Evolutionary conservation across 2,888 invertebrate genomes (phyloP).

Genomic region (Tridacna gigas): DNA sequence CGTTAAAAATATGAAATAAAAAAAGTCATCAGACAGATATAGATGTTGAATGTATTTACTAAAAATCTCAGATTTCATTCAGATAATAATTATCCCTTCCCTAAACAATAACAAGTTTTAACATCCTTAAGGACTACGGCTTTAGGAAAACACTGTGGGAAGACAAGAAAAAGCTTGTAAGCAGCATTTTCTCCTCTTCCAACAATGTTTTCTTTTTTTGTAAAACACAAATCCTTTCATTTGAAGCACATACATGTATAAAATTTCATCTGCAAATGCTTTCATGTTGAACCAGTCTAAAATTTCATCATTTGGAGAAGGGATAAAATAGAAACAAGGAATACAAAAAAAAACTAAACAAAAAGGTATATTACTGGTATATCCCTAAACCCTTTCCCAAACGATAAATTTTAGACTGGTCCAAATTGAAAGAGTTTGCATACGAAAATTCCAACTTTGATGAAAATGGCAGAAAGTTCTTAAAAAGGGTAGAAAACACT

Average conservation of each 20-base stretch:
- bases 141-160: not conserved
- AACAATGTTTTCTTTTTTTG: not conserved
- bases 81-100: not conserved
- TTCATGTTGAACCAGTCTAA: too few species aligned
- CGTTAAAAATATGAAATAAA: not conserved
- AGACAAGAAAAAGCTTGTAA: not conserved
- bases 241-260: not conserved
- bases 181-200: not conserved
- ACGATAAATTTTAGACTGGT: too few species aligned
- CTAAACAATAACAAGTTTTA: not conserved
- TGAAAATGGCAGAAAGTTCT: too few species aligned
- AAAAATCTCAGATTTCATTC: slow-evolving; percentile 24
- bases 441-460: too few species aligned
- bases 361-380: too few species aligned
- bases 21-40: not conserved
- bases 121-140: not conserved
- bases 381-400: too few species aligned
- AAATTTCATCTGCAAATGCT: too few species aligned
- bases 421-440: too few species aligned
- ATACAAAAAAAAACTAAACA: not conserved
- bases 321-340: not conserved
- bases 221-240: not conserved
- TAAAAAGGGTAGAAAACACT: too few species aligned
- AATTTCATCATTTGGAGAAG: not conserved
- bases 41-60: slow-evolving; percentile 27